A percentile compares a stretch with the other conserved stretches of the same genome.
phyloP scores from a whole-genome alignment of 2,113 vertebrate genomes.

The Sander vitreus region DNA sequence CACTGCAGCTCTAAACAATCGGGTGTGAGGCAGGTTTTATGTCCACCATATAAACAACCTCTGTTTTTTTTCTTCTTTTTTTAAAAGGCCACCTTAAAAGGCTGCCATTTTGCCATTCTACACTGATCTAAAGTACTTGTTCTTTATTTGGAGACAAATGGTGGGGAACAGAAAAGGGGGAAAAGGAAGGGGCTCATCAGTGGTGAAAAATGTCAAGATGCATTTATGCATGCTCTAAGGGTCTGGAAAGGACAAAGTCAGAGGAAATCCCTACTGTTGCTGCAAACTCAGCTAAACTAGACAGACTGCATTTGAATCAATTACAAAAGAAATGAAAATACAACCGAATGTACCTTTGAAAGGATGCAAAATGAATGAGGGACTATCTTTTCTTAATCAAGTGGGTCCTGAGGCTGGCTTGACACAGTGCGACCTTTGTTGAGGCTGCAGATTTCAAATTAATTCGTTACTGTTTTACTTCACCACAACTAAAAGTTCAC shows the following conservation, averaged over 20 bases:
- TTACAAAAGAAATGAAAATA: not conserved
- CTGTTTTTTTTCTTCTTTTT: not conserved
- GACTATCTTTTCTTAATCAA: not conserved
- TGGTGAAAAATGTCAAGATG: not conserved
- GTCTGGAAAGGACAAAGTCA: not conserved
- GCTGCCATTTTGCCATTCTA: not conserved
- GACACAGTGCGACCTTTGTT: constrained; percentile 12
- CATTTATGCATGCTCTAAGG: not conserved
- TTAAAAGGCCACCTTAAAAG: not conserved
- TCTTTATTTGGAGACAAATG: not conserved
- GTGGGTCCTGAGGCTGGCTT: not conserved
- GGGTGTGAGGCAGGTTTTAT: not conserved
- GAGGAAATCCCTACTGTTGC: constrained; percentile 9
- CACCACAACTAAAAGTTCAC: too few species aligned
- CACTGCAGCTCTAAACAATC: not conserved
- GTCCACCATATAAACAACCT: not conserved
- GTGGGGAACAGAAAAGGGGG: not conserved
- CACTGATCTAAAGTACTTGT: not conserved
- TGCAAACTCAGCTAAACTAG: not conserved
- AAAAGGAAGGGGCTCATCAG: not conserved
- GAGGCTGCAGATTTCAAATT: not conserved
- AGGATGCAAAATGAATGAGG: not conserved
- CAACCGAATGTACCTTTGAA: not conserved
- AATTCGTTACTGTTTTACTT: not conserved
- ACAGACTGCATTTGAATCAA: not conserved